Conservation (phyloP, 2,888 invertebrate species). For the Euplagia quadripunctaria region DNA sequence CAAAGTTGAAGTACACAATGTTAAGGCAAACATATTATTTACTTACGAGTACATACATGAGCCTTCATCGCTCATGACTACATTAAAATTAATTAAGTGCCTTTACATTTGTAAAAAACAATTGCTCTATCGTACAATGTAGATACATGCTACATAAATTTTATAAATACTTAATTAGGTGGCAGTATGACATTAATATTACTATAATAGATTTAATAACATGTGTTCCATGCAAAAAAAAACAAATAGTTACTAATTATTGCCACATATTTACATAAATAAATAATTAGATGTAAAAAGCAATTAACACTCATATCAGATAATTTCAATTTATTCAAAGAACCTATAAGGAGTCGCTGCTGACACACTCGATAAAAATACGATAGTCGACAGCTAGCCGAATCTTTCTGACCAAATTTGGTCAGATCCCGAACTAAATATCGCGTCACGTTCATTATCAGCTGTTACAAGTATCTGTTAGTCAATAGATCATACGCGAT, state of each 20-base stretch:
- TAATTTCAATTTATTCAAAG: constrained; percentile 55
- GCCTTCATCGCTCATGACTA: background rate
- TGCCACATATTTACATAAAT: constrained; percentile 33
- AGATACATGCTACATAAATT: background rate
- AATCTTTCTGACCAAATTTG: constrained; percentile 67
- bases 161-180: background rate
- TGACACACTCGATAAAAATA: constrained; percentile 50
- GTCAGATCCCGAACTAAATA: constrained; percentile 63
- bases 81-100: background rate
- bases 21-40: background rate
- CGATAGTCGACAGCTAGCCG: constrained; percentile 44
- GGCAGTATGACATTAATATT: background rate
- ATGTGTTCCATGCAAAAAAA: background rate
- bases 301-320: constrained; percentile 29
- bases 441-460: constrained; percentile 75
- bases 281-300: constrained; percentile 6
- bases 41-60: background rate
- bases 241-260: constrained; percentile 5
- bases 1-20: background rate
- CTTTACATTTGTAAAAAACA: background rate
- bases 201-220: constrained; percentile 1
- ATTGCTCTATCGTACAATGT: background rate
- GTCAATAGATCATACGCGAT: constrained; percentile 79
- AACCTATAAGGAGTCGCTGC: constrained; percentile 48
- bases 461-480: constrained; percentile 73